Conservation (phyloP, 2,888 invertebrate genomes). For the Nemurella pictetii region DNA sequence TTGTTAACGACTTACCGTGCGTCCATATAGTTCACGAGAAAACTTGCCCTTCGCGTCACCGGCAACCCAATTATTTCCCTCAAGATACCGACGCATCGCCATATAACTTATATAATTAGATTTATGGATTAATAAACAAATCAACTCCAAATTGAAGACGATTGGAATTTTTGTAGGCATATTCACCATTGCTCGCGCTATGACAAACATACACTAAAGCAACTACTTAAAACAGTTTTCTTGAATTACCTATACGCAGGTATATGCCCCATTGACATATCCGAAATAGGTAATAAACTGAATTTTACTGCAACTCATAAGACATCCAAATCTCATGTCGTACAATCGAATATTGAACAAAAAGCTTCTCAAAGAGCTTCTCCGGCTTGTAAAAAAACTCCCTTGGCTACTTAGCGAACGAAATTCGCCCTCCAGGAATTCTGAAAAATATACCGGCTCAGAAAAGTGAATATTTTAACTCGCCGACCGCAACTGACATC, state of each 20-base stretch:
- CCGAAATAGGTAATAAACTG: too few relatives aligned
- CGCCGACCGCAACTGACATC: background rate
- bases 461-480: background rate
- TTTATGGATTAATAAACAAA: conserved; percentile 21
- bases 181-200: too few relatives aligned
- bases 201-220: too few relatives aligned
- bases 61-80: conserved; percentile 25
- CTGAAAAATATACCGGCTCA: background rate
- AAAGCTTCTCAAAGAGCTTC: too few relatives aligned
- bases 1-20: background rate
- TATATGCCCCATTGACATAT: too few relatives aligned
- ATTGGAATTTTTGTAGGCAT: background rate
- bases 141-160: background rate
- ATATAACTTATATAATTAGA: background rate
- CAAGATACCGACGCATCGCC: conserved; percentile 17
- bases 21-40: background rate
- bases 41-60: background rate
- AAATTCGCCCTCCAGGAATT: background rate
- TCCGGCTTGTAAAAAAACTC: background rate
- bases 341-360: too few relatives aligned
- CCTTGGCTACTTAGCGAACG: background rate
- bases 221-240: too few relatives aligned
- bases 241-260: too few relatives aligned
- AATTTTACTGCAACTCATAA: too few relatives aligned
- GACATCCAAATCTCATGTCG: too few relatives aligned